Conservation (phyloP, 1,140 invertebrate genomes). For the Rhyzopertha dominica region DNA sequence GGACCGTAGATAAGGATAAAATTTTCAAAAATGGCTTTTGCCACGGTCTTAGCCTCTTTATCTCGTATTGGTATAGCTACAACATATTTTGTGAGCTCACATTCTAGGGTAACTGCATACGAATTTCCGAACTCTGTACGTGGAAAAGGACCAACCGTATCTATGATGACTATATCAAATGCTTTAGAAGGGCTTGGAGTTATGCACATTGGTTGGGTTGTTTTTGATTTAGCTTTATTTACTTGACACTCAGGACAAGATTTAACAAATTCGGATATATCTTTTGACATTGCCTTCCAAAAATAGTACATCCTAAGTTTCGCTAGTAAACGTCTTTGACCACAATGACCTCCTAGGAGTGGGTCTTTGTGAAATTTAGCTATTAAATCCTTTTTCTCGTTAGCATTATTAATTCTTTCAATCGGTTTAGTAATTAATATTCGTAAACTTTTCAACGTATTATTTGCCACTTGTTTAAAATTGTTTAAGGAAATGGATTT, state of each 20-base stretch:
- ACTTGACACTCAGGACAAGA: slow-evolving; percentile 5
- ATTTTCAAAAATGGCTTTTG: slow-evolving; percentile 15
- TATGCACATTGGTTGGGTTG: no score
- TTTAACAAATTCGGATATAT: slow-evolving; percentile 4
- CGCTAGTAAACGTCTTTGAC: slow-evolving; percentile 3
- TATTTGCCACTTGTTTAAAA: no score
- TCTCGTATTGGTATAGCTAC: slow-evolving; percentile 8
- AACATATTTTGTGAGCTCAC: slow-evolving; percentile 13
- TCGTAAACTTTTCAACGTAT: no score
- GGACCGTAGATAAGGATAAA: slow-evolving; percentile 9
- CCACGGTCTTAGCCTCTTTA: slow-evolving; percentile 16
- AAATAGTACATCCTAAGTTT: background rate
- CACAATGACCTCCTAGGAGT: slow-evolving; percentile 1
- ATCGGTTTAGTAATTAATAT: no score
- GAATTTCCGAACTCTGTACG: background rate
- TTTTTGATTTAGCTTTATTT: slow-evolving; percentile 8
- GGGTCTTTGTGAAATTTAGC: slow-evolving; percentile 6
- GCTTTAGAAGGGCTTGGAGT: background rate
- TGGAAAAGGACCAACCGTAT: background rate
- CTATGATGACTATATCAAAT: slow-evolving; percentile 10
- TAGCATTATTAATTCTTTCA: no score
- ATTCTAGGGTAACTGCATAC: slow-evolving; percentile 6
- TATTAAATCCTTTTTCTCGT: background rate
- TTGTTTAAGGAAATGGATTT: no score
- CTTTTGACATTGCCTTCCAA: slow-evolving; percentile 9